phyloP scores from a whole-genome alignment of 2,888 invertebrate species.

The Tenthredo distinguenda region DNA sequence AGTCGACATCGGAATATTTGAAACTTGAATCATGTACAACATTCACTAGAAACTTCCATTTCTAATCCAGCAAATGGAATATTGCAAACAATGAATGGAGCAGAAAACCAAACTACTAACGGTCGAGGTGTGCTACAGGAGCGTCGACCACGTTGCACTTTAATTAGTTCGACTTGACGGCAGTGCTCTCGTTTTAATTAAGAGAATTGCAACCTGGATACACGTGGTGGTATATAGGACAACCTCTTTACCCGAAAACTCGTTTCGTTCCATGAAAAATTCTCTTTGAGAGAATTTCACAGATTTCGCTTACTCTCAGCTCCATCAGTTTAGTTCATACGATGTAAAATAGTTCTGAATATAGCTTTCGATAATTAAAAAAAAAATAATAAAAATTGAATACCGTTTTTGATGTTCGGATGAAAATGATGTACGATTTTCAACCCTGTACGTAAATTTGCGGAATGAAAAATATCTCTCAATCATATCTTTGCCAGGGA shows the following conservation, averaged over 20 bases:
- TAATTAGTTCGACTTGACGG: conserved; percentile 39
- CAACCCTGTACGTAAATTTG: neutral
- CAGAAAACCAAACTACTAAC: conserved; percentile 13
- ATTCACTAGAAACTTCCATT: neutral
- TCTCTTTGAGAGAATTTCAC: conserved; percentile 9
- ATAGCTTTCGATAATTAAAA: neutral
- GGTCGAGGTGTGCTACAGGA: neutral
- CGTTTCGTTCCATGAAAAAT: conserved; percentile 5
- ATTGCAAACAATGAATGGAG: conserved; percentile 12
- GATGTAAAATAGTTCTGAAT: neutral
- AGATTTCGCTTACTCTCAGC: neutral
- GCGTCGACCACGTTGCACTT: conserved; percentile 41
- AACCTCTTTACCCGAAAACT: neutral
- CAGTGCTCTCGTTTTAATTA: conserved; percentile 40
- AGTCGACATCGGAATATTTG: neutral
- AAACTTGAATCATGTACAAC: neutral
- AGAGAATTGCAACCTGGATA: conserved; percentile 8
- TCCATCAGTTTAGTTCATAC: neutral
- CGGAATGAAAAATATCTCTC: neutral
- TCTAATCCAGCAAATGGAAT: conserved; percentile 22
- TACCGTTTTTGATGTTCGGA: neutral
- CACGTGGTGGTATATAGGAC: neutral
- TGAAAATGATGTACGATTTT: neutral
- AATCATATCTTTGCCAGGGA: neutral
- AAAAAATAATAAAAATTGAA: neutral